Percentiles rank a stretch among this genome's conserved stretches.
Conservation (phyloP, 92 coral and sea anemone genomes). For the Pocillopora grandis region DNA sequence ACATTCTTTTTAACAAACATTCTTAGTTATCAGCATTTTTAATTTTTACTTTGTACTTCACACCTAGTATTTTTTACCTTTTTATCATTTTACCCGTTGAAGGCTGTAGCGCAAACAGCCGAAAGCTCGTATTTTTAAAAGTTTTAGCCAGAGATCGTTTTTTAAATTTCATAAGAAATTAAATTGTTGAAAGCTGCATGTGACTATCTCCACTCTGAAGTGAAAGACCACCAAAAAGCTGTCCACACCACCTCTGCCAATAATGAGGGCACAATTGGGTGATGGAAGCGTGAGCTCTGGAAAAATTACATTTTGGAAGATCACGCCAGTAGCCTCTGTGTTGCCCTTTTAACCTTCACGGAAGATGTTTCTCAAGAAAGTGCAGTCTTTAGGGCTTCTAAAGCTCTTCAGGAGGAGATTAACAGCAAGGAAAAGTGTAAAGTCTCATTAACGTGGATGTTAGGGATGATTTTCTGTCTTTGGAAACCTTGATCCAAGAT, state of each 20-base stretch:
- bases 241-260: slow-evolving; percentile 10
- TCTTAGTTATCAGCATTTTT: too few species aligned
- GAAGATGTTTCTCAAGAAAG: neutral
- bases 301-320: neutral
- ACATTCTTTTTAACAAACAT: too few species aligned
- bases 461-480: neutral
- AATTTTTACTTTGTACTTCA: too few species aligned
- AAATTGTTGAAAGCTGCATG: slow-evolving; percentile 26
- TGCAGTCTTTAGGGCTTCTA: slow-evolving; percentile 12
- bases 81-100: too few species aligned
- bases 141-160: too few species aligned
- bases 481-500: neutral
- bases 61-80: too few species aligned
- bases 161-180: slow-evolving; percentile 22
- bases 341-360: slow-evolving; percentile 15
- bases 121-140: too few species aligned
- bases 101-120: too few species aligned
- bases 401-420: slow-evolving; percentile 2
- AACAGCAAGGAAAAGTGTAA: neutral
- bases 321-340: slow-evolving; percentile 1
- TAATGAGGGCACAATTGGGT: slow-evolving; percentile 30
- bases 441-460: neutral
- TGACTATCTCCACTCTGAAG: slow-evolving; percentile 25
- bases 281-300: slow-evolving; percentile 35
- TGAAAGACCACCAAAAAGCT: neutral